These are phyloP conservation scores for Nebria ingens DNA, from an alignment of 1,140 invertebrate genomes.

Conservation along the genomic window DNA sequence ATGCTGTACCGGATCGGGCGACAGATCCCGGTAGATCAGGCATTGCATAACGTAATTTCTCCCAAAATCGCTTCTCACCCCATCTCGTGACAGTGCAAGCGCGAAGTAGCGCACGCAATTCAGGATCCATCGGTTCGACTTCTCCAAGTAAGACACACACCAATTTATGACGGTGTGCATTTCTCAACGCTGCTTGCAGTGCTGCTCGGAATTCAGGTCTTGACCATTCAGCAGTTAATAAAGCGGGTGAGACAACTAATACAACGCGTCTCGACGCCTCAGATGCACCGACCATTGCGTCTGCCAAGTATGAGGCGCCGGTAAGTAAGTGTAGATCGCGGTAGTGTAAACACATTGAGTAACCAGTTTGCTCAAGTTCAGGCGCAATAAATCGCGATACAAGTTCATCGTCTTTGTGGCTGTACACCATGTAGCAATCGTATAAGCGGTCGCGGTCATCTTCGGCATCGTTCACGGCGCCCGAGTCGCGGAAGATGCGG, in stretches of 20 bases:
- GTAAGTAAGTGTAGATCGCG: conserved; percentile 58
- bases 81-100: conserved; percentile 75
- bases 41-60: conserved; percentile 80
- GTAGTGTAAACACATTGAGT: conserved; percentile 64
- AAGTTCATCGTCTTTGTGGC: conserved; percentile 73
- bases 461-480: conserved; percentile 40
- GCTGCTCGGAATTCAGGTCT: conserved; percentile 58
- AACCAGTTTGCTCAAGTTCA: conserved; percentile 64
- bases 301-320: conserved; percentile 49
- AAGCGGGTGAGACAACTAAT: conserved; percentile 60
- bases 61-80: conserved; percentile 81
- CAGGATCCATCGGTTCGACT: conserved; percentile 60
- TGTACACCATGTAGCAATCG: conserved; percentile 82
- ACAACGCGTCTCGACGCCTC: conserved; percentile 62
- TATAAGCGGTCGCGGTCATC: conserved; percentile 63
- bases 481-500: conserved; percentile 51
- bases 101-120: conserved; percentile 70
- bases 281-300: conserved; percentile 65
- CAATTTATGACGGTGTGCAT: conserved; percentile 61
- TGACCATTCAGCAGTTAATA: conserved; percentile 66
- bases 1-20: conserved; percentile 22
- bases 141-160: conserved; percentile 58
- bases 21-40: conserved; percentile 47
- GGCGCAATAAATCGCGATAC: conserved; percentile 64
- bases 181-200: conserved; percentile 61